phyloP scores from a whole-genome alignment of 2,888 invertebrate genomes.

The Galerucella pusilla region DNA sequence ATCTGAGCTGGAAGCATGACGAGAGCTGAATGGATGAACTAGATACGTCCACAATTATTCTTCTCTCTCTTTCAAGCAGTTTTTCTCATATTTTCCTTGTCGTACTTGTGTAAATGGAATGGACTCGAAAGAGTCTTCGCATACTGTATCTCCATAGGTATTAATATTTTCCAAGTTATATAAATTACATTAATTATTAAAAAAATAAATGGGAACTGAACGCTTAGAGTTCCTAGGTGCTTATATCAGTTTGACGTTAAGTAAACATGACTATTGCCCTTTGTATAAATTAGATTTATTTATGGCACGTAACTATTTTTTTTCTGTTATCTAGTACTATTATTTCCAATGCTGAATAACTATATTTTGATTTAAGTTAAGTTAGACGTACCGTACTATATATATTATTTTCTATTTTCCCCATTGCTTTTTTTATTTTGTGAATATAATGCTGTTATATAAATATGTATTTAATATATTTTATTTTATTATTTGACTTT shows the following conservation, averaged over 20 bases:
- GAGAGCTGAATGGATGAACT: no score
- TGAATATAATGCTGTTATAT: conserved; percentile 3
- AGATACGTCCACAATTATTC: no score
- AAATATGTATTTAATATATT: conserved; percentile 11
- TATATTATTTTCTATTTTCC: conserved; percentile 12
- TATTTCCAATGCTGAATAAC: conserved; percentile 6
- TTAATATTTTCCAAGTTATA: background rate
- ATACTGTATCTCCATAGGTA: no score
- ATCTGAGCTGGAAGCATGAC: no score
- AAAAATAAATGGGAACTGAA: background rate
- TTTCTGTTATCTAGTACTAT: conserved; percentile 1
- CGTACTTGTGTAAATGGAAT: no score
- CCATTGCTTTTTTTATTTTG: conserved; percentile 14
- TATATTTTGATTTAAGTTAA: background rate
- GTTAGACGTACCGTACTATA: background rate
- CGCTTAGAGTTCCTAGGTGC: background rate
- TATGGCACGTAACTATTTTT: background rate
- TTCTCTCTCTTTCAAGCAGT: no score
- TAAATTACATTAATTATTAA: background rate
- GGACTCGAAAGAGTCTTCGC: no score
- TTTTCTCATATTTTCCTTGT: no score
- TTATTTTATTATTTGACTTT: conserved; percentile 26
- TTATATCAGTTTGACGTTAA: conserved; percentile 1
- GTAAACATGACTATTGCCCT: background rate
- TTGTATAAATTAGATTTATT: background rate